Base-by-base conservation (phyloP, 2,888 invertebrate species). In the Philhelius pedissequus region DNA sequence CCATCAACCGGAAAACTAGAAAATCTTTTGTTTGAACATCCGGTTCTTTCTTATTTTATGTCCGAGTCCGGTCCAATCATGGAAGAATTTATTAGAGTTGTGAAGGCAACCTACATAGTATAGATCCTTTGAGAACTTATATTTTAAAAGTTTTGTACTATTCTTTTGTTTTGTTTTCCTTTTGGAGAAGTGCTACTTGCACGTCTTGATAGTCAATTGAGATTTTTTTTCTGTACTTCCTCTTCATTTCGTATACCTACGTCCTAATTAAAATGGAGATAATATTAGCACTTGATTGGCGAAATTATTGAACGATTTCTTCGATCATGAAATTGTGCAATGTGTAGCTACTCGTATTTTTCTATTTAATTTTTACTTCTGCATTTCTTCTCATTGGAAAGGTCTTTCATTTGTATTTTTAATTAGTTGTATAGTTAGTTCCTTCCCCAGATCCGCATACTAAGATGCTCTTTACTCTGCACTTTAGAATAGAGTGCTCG, bases 21-120 rank as follows among this genome's bases (percentile, higher is more conserved):
- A 76, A 60, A 50, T 58, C 50, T 68, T 60, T 68, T 76, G 58
- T 68, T 68, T 60, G 75, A 32, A 68, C 32, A 40, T 58, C 50
- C 62, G 13, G 40, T 35, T 38, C 15, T 18, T 43, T 27, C 38
- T 40, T 52, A 25, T 18, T 48, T n/a, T n/a, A 35, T 35, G 9
- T 54, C 43, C 32, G 20, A 5, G 9, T 54, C 43, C 32, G 20
- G 8, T 48, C 38, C 35, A 64, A 64, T 64, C 30, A 64, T 48
- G 20, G 27, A 8, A 13, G n/a, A 66, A 68, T 54, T 64, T 56
- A 38, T 64, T 48, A 1, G 48, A 15, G 40, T 56, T 75, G n/a
- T 27, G 48, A 58, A 58, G 48, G 50, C 35, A 40, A 38, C 15
- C 15, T 25, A n/a, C n/a, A 27, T 5, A 20, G 48, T 5, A n/a